Percentiles rank a stretch among this genome's conserved stretches.
Evolutionary conservation across 2,888 invertebrate genomes (phyloP).

Genomic region (Plusia festucae): DNA sequence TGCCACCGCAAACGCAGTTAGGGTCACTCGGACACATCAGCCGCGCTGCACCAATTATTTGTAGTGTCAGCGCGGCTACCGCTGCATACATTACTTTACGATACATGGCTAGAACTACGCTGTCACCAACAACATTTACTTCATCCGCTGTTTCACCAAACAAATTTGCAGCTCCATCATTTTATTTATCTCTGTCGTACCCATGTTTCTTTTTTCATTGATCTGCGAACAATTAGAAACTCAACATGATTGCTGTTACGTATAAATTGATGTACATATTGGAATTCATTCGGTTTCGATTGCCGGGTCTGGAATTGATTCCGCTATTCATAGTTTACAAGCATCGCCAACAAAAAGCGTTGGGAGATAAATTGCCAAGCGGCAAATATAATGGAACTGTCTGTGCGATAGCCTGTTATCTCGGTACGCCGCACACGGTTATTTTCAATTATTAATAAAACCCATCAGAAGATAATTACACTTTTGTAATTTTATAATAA

Average conservation of each 20-base stretch:
- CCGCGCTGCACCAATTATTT: slow-evolving; percentile 79
- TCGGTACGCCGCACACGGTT: slow-evolving; percentile 62
- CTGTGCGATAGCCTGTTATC: slow-evolving; percentile 70
- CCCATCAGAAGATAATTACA: slow-evolving; percentile 47
- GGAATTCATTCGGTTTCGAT: slow-evolving; percentile 62
- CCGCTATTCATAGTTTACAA: slow-evolving; percentile 76
- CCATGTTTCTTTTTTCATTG: slow-evolving; percentile 58
- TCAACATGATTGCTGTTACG: slow-evolving; percentile 38
- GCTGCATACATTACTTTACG: slow-evolving; percentile 74
- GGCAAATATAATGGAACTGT: slow-evolving; percentile 75
- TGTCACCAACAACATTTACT: slow-evolving; percentile 61
- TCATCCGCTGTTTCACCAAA: slow-evolving; percentile 50
- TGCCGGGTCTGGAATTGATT: slow-evolving; percentile 70
- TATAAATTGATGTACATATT: slow-evolving; percentile 53
- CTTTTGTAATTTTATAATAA: slow-evolving; percentile 9
- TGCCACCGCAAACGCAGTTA: slow-evolving; percentile 86
- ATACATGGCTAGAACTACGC: slow-evolving; percentile 69
- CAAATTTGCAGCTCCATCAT: slow-evolving; percentile 53
- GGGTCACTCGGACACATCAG: slow-evolving; percentile 83
- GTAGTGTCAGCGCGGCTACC: slow-evolving; percentile 75
- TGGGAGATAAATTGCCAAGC: slow-evolving; percentile 74
- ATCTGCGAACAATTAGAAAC: slow-evolving; percentile 67
- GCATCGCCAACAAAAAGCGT: slow-evolving; percentile 73
- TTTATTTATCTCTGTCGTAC: slow-evolving; percentile 43
- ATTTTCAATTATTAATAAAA: slow-evolving; percentile 68